Conservation (phyloP, 2,797 vertebrate species). For the Scolopax rusticola region DNA sequence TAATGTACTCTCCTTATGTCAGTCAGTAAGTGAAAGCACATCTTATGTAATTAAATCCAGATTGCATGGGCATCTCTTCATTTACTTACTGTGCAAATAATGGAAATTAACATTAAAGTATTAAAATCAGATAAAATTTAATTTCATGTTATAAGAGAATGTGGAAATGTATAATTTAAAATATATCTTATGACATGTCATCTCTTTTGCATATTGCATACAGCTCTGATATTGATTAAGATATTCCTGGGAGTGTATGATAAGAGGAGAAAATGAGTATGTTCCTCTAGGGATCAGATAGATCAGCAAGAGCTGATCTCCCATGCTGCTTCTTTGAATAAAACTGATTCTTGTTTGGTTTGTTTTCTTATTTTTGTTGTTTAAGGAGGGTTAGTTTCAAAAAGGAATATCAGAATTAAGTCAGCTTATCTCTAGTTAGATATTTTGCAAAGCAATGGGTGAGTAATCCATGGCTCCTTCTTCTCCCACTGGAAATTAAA, state of each 20-base stretch:
- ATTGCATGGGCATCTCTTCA: background rate
- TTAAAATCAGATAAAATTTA: slow-evolving; percentile 34
- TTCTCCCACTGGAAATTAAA: background rate
- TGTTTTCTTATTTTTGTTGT: background rate
- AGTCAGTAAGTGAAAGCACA: background rate
- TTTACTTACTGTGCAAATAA: slow-evolving; percentile 8
- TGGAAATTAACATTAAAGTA: background rate
- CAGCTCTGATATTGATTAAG: slow-evolving; percentile 20
- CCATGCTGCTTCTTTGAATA: background rate
- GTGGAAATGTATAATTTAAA: background rate
- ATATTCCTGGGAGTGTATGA: rapidly evolving
- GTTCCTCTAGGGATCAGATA: background rate
- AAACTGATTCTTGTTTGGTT: background rate
- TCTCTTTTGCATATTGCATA: background rate
- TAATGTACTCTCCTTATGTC: background rate
- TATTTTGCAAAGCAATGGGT: background rate
- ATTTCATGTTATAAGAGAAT: background rate
- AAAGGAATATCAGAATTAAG: background rate
- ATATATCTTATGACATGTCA: background rate
- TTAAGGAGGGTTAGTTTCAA: background rate
- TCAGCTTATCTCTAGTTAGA: background rate
- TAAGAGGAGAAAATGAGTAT: background rate
- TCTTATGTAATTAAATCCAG: slow-evolving; percentile 34
- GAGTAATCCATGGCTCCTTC: background rate
- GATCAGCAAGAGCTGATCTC: background rate